Evolutionary conservation across 2,113 vertebrate species (phyloP).

Genomic region (Reinhardtius hippoglossoides): DNA sequence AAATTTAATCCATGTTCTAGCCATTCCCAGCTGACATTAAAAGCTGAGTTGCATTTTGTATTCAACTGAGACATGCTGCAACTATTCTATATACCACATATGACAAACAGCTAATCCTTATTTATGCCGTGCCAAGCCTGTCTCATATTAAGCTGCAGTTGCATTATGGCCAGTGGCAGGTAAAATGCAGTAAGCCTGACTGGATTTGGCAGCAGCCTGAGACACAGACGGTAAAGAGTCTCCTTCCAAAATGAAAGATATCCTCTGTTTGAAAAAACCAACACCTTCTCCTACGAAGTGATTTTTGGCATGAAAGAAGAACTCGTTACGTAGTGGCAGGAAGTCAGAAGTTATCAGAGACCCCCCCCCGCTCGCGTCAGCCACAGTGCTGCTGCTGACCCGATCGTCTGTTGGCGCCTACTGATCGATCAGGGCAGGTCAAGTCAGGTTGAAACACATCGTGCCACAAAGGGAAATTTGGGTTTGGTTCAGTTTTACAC

Average conservation of each 20-base stretch:
- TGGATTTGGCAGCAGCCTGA: slow-evolving; percentile 74
- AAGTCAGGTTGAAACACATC: not conserved
- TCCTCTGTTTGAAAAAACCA: slow-evolving; percentile 25
- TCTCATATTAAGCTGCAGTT: slow-evolving; percentile 74
- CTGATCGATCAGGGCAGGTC: slow-evolving; percentile 9
- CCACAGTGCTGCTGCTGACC: not conserved
- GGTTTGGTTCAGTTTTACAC: not conserved
- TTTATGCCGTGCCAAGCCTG: slow-evolving; percentile 74
- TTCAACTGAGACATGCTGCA: slow-evolving; percentile 68
- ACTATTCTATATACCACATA: slow-evolving; percentile 69
- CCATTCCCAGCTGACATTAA: slow-evolving; percentile 64
- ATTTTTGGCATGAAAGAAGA: slow-evolving; percentile 25
- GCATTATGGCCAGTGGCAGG: slow-evolving; percentile 79
- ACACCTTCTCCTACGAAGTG: slow-evolving; percentile 34
- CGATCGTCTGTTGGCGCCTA: slow-evolving; percentile 5
- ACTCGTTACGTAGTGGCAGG: not conserved
- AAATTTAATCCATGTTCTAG: slow-evolving; percentile 74
- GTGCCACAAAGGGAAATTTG: not conserved
- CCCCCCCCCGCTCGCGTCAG: slow-evolving; percentile 4
- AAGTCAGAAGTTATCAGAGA: slow-evolving; percentile 32
- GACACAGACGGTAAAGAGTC: slow-evolving; percentile 50
- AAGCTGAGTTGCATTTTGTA: slow-evolving; percentile 75
- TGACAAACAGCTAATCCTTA: slow-evolving; percentile 80
- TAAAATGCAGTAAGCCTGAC: slow-evolving; percentile 80
- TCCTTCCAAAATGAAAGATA: slow-evolving; percentile 56